A percentile compares a stretch with the other conserved stretches of the same genome.
These are phyloP conservation scores for Cheilosia pagana DNA, from an alignment of 2,888 invertebrate genomes.

Conservation along the genomic window DNA sequence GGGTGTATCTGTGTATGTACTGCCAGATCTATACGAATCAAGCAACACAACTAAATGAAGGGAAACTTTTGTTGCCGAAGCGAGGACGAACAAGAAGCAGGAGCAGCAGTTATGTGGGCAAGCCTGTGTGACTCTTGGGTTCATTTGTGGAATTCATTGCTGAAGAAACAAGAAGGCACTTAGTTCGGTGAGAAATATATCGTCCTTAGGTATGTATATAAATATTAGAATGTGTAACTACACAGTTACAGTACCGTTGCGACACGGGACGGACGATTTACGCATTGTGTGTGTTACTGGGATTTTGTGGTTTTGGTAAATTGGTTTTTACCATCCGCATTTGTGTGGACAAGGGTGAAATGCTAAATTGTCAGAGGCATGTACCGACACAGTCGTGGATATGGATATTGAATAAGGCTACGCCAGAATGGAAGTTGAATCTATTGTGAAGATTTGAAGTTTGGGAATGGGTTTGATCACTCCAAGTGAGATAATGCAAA, in stretches of 20 bases:
- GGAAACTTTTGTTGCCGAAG: conserved; percentile 57
- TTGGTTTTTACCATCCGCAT: conserved; percentile 67
- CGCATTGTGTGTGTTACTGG: conserved; percentile 49
- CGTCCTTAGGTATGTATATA: conserved; percentile 51
- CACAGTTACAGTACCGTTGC: too few species aligned
- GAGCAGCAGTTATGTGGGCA: conserved; percentile 32
- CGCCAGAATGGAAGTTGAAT: conserved; percentile 43
- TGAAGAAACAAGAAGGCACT: conserved; percentile 68
- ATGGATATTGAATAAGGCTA: conserved; percentile 51
- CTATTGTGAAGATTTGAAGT: conserved; percentile 38
- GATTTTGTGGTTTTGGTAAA: conserved; percentile 64
- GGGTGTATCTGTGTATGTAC: conserved; percentile 16
- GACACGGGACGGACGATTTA: conserved; percentile 3
- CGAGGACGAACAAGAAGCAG: conserved; percentile 29
- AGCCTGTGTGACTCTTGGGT: conserved; percentile 44
- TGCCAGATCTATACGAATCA: conserved; percentile 49
- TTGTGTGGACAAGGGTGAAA: conserved; percentile 66
- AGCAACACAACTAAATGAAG: conserved; percentile 45
- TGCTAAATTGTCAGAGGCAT: conserved; percentile 31
- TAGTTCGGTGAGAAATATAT: conserved; percentile 61
- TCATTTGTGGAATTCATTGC: conserved; percentile 72
- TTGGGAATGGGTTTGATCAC: conserved; percentile 9
- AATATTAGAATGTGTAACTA: conserved; percentile 8
- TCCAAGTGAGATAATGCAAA: not conserved
- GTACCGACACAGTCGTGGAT: conserved; percentile 35